These are phyloP conservation scores for Microplitis deprimator DNA, from an alignment of 2,888 invertebrate species.

Conservation along the genomic window DNA sequence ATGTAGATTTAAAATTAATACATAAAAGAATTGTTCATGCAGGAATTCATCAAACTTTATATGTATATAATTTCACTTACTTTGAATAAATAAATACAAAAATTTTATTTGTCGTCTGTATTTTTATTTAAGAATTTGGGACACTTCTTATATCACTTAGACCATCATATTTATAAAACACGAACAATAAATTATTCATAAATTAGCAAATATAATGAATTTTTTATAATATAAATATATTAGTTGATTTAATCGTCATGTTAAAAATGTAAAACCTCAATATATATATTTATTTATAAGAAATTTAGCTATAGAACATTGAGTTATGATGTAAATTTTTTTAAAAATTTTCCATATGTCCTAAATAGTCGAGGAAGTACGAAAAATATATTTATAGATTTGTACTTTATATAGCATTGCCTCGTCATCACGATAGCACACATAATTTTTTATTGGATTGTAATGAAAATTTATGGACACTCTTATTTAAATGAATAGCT, in stretches of 20 bases:
- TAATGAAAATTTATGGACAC: too few relatives aligned
- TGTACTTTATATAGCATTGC: too few relatives aligned
- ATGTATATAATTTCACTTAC: not conserved
- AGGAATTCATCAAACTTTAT: not conserved
- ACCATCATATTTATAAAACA: not conserved
- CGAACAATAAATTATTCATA: not conserved
- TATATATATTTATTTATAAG: too few relatives aligned
- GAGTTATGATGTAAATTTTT: too few relatives aligned
- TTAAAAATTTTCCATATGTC: too few relatives aligned
- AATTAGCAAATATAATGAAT: not conserved
- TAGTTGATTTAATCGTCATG: not conserved
- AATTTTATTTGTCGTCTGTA: not conserved
- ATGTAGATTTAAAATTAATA: not conserved
- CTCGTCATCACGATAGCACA: too few relatives aligned
- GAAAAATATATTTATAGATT: too few relatives aligned
- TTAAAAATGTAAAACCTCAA: too few relatives aligned
- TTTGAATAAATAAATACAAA: not conserved
- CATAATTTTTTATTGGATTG: too few relatives aligned
- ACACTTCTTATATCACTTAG: not conserved
- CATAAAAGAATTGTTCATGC: not conserved
- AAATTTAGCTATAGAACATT: too few relatives aligned
- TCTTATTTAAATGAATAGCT: too few relatives aligned
- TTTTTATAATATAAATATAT: not conserved
- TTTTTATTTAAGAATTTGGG: conserved; percentile 2
- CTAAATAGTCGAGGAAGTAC: too few relatives aligned